A percentile compares a stretch with the other conserved stretches of the same genome.
phyloP scores from a whole-genome alignment of 2,888 invertebrate genomes.

The Linyphia triangularis region DNA sequence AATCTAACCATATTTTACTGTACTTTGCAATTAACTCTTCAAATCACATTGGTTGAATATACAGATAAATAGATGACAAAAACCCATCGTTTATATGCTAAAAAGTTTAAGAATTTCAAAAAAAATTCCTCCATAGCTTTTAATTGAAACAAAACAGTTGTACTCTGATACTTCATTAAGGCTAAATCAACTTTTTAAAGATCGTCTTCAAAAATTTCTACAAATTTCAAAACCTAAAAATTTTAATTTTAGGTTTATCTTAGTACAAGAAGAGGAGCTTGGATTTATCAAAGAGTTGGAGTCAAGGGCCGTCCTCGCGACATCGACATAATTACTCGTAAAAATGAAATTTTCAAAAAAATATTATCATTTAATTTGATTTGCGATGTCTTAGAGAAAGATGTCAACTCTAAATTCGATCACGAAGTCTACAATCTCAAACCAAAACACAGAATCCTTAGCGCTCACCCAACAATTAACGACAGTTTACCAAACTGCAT shows the following conservation, averaged over 20 bases:
- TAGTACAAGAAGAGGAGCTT: constrained; percentile 81
- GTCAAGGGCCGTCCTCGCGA: constrained; percentile 80
- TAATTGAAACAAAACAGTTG: too few species aligned
- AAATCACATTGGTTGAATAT: too few species aligned
- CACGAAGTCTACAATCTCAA: constrained; percentile 79
- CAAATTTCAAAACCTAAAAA: too few species aligned
- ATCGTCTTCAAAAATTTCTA: too few species aligned
- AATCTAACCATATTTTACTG: too few species aligned
- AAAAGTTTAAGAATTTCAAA: too few species aligned
- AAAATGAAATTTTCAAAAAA: constrained; percentile 48
- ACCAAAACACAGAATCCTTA: constrained; percentile 78
- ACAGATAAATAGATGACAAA: too few species aligned
- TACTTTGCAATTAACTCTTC: too few species aligned
- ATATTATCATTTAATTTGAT: constrained; percentile 46
- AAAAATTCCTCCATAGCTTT: too few species aligned
- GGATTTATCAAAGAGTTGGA: constrained; percentile 80
- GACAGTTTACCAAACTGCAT: constrained; percentile 81
- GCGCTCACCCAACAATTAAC: constrained; percentile 79
- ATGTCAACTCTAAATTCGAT: constrained; percentile 78
- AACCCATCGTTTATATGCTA: too few species aligned
- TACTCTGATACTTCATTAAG: too few species aligned
- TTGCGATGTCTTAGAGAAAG: constrained; percentile 28
- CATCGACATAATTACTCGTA: constrained; percentile 48
- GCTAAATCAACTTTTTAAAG: too few species aligned
- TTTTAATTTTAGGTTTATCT: constrained; percentile 80